Conservation (phyloP, 2,797 vertebrate genomes). For the Liparis tanakae region DNA sequence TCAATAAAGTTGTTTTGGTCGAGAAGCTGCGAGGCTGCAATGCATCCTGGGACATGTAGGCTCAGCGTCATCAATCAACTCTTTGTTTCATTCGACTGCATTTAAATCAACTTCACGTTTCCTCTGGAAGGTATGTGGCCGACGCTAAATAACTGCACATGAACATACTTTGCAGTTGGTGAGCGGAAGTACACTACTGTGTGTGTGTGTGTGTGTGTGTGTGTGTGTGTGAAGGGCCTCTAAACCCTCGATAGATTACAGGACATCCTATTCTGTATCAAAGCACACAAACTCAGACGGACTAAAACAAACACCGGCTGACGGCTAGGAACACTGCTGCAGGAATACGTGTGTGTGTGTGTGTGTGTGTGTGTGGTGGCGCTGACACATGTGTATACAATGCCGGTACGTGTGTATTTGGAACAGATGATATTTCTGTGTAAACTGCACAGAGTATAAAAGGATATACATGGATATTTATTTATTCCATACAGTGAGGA, state of each 20-base stretch:
- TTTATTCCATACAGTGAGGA: conserved; percentile 60
- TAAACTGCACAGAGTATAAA: conserved; percentile 54
- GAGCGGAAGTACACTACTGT: background rate
- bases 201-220: conserved; percentile 20
- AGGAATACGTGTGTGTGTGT: conserved; percentile 5
- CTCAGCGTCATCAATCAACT: no score
- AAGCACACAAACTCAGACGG: conserved; percentile 60
- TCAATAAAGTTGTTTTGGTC: no score
- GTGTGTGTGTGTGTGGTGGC: background rate
- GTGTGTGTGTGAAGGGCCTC: conserved; percentile 48
- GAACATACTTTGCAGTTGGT: no score
- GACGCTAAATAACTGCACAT: conserved; percentile 1
- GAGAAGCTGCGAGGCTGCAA: no score
- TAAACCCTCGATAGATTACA: conserved; percentile 58
- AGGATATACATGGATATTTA: conserved; percentile 68
- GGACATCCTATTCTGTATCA: conserved; percentile 67
- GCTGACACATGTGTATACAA: background rate
- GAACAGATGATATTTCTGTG: conserved; percentile 57
- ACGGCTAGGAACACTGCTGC: conserved; percentile 52
- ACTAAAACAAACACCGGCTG: conserved; percentile 69
- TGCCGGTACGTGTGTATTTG: conserved; percentile 21
- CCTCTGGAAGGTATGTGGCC: conserved; percentile 10
- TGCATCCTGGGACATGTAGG: no score
- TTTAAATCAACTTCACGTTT: background rate
- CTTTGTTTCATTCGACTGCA: no score